Conservation (phyloP, 2,888 invertebrate genomes). For the Drosophila setosimentum region DNA sequence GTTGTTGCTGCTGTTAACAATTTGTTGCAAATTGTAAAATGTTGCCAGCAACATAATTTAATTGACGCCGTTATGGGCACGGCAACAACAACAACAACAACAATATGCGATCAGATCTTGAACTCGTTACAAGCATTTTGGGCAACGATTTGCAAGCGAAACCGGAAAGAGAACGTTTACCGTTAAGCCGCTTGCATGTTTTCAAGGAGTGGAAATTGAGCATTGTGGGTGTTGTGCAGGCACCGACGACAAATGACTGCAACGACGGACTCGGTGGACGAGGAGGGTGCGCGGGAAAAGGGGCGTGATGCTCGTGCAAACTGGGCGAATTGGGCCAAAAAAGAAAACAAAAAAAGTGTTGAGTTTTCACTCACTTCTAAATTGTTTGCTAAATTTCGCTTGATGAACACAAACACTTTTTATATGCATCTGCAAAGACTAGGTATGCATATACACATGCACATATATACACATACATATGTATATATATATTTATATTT, state of each 20-base stretch:
- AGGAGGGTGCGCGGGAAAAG: not conserved
- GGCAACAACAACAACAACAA: constrained; percentile 57
- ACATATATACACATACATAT: not conserved
- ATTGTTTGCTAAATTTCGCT: constrained; percentile 1
- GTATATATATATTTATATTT: not conserved
- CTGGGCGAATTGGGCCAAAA: not conserved
- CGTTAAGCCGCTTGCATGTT: constrained; percentile 19
- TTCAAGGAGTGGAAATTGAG: constrained; percentile 28
- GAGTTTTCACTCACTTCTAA: not conserved
- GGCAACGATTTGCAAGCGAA: constrained; percentile 58
- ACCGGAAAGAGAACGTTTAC: constrained; percentile 65
- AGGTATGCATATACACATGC: not conserved
- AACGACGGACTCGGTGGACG: not conserved
- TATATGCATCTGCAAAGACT: not conserved
- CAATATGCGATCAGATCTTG: constrained; percentile 61
- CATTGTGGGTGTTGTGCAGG: constrained; percentile 36
- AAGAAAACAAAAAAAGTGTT: not conserved
- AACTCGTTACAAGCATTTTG: constrained; percentile 60
- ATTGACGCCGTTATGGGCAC: constrained; percentile 79
- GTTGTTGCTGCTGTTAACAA: constrained; percentile 70
- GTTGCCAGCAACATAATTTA: constrained; percentile 81
- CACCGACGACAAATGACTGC: constrained; percentile 2
- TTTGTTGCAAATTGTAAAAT: constrained; percentile 81
- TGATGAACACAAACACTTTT: not conserved
- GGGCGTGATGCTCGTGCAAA: not conserved